phyloP scores from a whole-genome alignment of 1,140 invertebrate genomes.

The Hesperophylax magnus region DNA sequence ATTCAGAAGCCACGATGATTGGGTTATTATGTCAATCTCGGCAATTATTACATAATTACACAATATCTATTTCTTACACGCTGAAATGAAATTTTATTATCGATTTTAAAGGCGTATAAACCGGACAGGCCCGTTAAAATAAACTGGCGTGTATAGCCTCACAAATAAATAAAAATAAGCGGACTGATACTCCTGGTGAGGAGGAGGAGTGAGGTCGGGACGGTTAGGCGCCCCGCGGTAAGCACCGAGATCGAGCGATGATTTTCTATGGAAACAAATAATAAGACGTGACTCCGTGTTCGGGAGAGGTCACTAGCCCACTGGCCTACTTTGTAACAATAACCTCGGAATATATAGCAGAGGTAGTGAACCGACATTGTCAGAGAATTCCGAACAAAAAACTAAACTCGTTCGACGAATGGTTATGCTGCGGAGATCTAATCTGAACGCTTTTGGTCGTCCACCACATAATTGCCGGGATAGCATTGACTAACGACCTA shows the following conservation, averaged over 20 bases:
- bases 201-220: neutral
- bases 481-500: too few species aligned
- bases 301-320: slow-evolving; percentile 49
- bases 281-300: slow-evolving; percentile 39
- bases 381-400: neutral
- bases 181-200: neutral
- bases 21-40: too few species aligned
- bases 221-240: slow-evolving; percentile 8
- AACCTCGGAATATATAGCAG: slow-evolving; percentile 33
- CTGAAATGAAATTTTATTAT: too few species aligned
- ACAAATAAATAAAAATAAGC: neutral
- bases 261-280: slow-evolving; percentile 39
- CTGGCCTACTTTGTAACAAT: slow-evolving; percentile 52
- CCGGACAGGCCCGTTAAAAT: neutral
- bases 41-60: too few species aligned
- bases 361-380: neutral
- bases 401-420: too few species aligned
- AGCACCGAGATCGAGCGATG: slow-evolving; percentile 18
- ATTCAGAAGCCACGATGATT: too few species aligned
- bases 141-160: neutral
- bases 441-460: too few species aligned
- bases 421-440: too few species aligned
- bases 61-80: too few species aligned
- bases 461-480: too few species aligned
- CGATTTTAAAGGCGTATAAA: too few species aligned